Evolutionary conservation across 2,888 invertebrate genomes (phyloP).

Genomic region (Synergus gifuensis): DNA sequence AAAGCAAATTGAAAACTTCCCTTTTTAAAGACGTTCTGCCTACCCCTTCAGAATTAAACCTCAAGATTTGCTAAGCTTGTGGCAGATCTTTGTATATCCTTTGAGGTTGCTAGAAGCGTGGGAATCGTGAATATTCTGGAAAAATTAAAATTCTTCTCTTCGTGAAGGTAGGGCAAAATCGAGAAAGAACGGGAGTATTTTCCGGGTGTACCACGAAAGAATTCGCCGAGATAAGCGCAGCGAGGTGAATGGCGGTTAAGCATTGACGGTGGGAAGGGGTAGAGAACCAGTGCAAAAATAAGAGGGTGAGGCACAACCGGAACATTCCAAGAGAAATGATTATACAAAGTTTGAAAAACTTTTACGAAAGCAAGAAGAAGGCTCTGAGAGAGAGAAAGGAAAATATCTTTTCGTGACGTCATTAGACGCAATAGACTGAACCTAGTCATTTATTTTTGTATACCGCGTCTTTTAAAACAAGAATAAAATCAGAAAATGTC

Average conservation of each 20-base stretch:
- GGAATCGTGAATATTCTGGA: slow-evolving; percentile 37
- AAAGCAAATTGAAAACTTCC: background rate
- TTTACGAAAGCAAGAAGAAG: slow-evolving; percentile 53
- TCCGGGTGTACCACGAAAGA: slow-evolving; percentile 64
- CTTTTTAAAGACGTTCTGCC: background rate
- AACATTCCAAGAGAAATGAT: slow-evolving; percentile 73
- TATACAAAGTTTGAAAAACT: slow-evolving; percentile 72
- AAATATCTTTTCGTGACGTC: slow-evolving; percentile 59
- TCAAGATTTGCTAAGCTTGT: background rate
- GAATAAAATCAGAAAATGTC: background rate
- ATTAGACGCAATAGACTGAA: slow-evolving; percentile 48
- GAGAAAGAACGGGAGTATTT: slow-evolving; percentile 53
- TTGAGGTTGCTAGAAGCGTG: slow-evolving; percentile 28
- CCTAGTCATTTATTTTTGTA: slow-evolving; percentile 59
- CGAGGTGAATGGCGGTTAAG: slow-evolving; percentile 46
- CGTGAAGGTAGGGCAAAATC: slow-evolving; percentile 50
- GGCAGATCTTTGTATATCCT: slow-evolving; percentile 26
- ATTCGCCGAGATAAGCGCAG: slow-evolving; percentile 67
- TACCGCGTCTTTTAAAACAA: background rate
- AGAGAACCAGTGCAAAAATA: slow-evolving; percentile 44
- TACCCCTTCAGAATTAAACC: background rate
- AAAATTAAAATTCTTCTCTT: slow-evolving; percentile 69
- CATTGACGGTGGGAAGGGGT: slow-evolving; percentile 43
- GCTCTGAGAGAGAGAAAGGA: slow-evolving; percentile 47
- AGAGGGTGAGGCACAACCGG: slow-evolving; percentile 58